Evolutionary conservation across 2,113 vertebrate species (phyloP), one percentile per base, ranked within the genome.

Genomic region (Microtus montanus): DNA sequence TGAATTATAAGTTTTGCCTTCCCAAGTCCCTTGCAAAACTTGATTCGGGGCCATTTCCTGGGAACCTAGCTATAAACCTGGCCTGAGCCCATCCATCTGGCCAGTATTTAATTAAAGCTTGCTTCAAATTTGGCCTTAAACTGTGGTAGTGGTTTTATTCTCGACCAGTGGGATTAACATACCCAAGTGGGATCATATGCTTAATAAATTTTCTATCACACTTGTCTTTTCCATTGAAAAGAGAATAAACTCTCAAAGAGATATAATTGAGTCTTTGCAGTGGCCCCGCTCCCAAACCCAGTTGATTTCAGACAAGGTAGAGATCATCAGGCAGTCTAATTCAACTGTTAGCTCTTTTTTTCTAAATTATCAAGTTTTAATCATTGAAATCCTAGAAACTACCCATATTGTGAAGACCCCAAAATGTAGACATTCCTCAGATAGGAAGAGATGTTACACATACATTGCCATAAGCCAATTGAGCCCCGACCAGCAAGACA

Each of bases 191-290:
- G 95, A 90, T 93, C 33, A 90, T 12, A 66, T 70, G 52, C 33
- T 90, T 97, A 97, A 96, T 96, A 94, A 96, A 90, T 96, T 94
- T 74, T 80, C 8, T 77, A 84, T 41, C 83, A 93, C 49, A 30
- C 89, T 52, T 17, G 71, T 85, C 89, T 79, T 93, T 92, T 80
- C 79, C 66, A 94, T 90, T 95, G 71, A 88, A 93, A 95, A 10
- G 64, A 52, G n/a, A 64, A 86, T 87, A 80, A 90, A 26, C 4
- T 1, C 38, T 93, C 38, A 85, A 73, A 85, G 92, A 92, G 73
- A 49, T 91, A 95, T 89, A 82, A 52, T 30, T 70, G n/a, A 85
- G 17, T 49, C 63, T 90, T 90, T 87, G 52, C 61, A 91, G 70
- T 7, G 44, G 26, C 4, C 0, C 61, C 47, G 2, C 15, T 38